Percentiles rank a stretch among this genome's conserved stretches.
Evolutionary conservation across 1,140 invertebrate species (phyloP).

Genomic region (Parapsyche elsis): DNA sequence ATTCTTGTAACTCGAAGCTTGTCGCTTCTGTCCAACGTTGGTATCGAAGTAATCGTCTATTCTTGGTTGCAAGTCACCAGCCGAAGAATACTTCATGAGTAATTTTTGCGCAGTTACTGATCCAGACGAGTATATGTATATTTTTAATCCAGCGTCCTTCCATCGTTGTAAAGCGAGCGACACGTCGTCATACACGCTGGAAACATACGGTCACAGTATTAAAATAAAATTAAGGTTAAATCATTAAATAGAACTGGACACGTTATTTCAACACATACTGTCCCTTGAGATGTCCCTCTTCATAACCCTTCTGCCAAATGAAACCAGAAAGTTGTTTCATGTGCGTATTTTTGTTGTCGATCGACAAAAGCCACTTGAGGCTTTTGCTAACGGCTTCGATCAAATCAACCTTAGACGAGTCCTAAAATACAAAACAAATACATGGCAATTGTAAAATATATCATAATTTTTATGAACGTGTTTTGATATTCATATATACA

Average conservation of each 20-base stretch:
- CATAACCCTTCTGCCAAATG: slow-evolving; percentile 88
- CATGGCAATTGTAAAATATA: neutral
- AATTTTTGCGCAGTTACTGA: slow-evolving; percentile 92
- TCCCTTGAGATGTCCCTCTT: slow-evolving; percentile 79
- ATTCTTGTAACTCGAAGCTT: slow-evolving; percentile 77
- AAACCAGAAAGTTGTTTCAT: slow-evolving; percentile 90
- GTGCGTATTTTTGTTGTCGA: slow-evolving; percentile 81
- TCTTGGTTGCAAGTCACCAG: slow-evolving; percentile 80
- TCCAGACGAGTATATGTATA: slow-evolving; percentile 94
- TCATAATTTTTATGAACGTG: neutral
- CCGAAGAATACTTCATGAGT: slow-evolving; percentile 80
- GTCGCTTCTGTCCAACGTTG: slow-evolving; percentile 81
- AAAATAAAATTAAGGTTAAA: neutral
- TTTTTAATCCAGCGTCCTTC: slow-evolving; percentile 71
- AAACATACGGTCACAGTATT: slow-evolving; percentile 50
- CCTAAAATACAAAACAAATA: slow-evolving; percentile 57
- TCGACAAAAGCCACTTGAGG: slow-evolving; percentile 83
- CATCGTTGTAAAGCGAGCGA: slow-evolving; percentile 77
- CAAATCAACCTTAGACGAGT: slow-evolving; percentile 68
- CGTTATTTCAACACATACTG: slow-evolving; percentile 70
- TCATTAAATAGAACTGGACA: slow-evolving; percentile 12
- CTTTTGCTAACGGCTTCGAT: slow-evolving; percentile 73
- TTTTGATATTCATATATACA: slow-evolving; percentile 20
- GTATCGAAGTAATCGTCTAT: slow-evolving; percentile 91
- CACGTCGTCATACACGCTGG: slow-evolving; percentile 90